Evolutionary conservation across 2,113 vertebrate genomes (phyloP).

Genomic region (Malurus alboscapulatus): DNA sequence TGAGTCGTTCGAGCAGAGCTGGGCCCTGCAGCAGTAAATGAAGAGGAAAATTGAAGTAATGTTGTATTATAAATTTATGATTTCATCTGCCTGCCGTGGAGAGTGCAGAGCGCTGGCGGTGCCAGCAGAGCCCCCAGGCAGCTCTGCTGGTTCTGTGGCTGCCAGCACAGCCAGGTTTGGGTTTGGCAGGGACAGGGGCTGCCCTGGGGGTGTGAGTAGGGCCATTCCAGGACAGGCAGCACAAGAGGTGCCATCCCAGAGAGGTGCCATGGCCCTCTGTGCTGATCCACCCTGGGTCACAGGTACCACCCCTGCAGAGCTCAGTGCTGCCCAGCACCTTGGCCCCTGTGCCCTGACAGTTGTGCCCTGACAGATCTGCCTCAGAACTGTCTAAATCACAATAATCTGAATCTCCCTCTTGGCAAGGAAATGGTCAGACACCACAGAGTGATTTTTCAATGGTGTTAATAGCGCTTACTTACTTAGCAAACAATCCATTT

Average conservation of each 20-base stretch:
- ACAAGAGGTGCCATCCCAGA: not conserved
- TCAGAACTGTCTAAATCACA: accelerated
- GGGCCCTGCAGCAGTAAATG: conserved; percentile 92
- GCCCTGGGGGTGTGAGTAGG: not conserved
- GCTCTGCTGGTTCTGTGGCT: not conserved
- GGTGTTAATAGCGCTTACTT: not conserved
- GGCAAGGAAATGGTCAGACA: accelerated
- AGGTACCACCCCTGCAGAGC: not conserved
- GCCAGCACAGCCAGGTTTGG: not conserved
- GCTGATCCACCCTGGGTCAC: accelerated
- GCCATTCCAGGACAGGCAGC: not conserved
- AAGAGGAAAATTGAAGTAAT: conserved; percentile 99
- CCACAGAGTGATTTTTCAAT: not conserved
- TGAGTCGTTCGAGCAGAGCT: conserved; percentile 86
- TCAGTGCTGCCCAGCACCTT: not conserved
- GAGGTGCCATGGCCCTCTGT: too few relatives aligned
- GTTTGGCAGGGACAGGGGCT: not conserved
- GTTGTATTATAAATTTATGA: conserved; percentile 98
- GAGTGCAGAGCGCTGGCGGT: too few relatives aligned
- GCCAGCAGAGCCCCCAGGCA: conserved; percentile 31
- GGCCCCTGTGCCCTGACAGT: not conserved
- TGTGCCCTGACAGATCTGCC: not conserved
- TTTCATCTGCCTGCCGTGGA: conserved; percentile 87
- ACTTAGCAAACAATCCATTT: conserved; percentile 52
- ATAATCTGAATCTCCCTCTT: too few relatives aligned